Evolutionary conservation across 2,888 invertebrate species (phyloP).

Genomic region (Silvanus unidentatus): DNA sequence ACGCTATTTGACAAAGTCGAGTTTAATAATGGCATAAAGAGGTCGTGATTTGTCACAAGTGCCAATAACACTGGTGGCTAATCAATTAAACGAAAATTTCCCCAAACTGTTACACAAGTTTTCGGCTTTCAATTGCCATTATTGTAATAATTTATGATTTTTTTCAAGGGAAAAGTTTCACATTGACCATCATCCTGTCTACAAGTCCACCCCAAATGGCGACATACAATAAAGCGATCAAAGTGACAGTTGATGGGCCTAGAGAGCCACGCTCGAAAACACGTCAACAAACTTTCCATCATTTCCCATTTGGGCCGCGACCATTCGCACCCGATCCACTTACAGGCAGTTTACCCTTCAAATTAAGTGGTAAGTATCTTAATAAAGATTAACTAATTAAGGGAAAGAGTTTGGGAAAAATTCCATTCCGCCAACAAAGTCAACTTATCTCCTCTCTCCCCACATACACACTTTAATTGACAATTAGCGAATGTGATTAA

Average conservation of each 20-base stretch:
- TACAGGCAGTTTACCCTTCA: constrained; percentile 73
- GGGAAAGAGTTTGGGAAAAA: background rate
- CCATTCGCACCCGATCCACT: constrained; percentile 77
- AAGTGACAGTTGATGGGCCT: constrained; percentile 99
- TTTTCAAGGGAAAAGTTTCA: constrained; percentile 90
- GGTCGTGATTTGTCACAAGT: constrained; percentile 33
- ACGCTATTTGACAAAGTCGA: too few relatives aligned
- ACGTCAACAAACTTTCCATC: constrained; percentile 81
- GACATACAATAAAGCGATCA: constrained; percentile 96
- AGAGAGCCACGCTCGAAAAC: constrained; percentile 94
- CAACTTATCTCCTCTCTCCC: background rate
- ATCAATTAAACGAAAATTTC: constrained; percentile 32
- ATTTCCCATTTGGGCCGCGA: constrained; percentile 80
- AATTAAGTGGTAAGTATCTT: constrained; percentile 68
- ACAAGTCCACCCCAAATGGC: constrained; percentile 92
- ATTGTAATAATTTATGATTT: background rate
- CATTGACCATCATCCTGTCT: constrained; percentile 90
- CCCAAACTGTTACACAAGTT: constrained; percentile 24
- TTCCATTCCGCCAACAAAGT: too few relatives aligned
- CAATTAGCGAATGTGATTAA: constrained; percentile 35
- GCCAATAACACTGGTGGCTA: constrained; percentile 30
- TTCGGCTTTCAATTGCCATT: background rate
- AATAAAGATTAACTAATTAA: background rate
- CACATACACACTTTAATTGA: background rate
- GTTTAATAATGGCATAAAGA: constrained; percentile 20